Percentiles rank a stretch among this genome's conserved stretches.
Evolutionary conservation across 2,113 vertebrate species (phyloP).

Genomic region (Megaptera novaeangliae): DNA sequence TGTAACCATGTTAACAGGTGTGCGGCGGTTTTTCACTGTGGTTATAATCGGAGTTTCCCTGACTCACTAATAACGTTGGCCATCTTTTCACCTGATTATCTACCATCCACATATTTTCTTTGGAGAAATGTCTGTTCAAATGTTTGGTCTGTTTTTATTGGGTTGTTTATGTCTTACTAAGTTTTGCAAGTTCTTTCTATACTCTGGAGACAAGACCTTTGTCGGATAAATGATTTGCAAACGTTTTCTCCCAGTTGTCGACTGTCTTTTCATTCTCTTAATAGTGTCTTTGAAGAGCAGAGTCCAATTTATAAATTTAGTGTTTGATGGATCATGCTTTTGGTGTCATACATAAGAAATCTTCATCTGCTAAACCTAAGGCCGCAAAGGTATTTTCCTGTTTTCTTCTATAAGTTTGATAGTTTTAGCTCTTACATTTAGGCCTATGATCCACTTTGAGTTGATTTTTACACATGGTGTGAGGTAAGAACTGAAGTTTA

Average conservation of each 20-base stretch:
- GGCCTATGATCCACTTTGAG: background rate
- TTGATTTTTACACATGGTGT: background rate
- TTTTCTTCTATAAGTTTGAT: background rate
- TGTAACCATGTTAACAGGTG: accelerated
- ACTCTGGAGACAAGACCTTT: background rate
- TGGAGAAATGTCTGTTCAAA: background rate
- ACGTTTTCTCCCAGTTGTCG: background rate
- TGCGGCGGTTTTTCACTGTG: accelerated
- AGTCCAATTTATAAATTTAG: background rate
- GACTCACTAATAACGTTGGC: accelerated
- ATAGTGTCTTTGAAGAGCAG: background rate
- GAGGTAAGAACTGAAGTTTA: background rate
- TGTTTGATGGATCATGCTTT: background rate
- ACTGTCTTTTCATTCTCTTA: background rate
- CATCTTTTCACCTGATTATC: background rate
- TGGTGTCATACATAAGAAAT: background rate
- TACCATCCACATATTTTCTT: background rate
- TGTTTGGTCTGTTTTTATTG: background rate
- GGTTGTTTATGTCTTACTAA: background rate
- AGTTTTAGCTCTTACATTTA: background rate
- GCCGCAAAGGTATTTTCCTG: background rate
- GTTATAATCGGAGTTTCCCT: accelerated
- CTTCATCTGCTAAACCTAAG: background rate
- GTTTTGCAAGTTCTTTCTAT: background rate
- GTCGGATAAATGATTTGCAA: background rate